Percentiles rank a stretch among this genome's conserved stretches.
Conservation (phyloP, 2,113 vertebrate species). For the Lepisosteus osseus region DNA sequence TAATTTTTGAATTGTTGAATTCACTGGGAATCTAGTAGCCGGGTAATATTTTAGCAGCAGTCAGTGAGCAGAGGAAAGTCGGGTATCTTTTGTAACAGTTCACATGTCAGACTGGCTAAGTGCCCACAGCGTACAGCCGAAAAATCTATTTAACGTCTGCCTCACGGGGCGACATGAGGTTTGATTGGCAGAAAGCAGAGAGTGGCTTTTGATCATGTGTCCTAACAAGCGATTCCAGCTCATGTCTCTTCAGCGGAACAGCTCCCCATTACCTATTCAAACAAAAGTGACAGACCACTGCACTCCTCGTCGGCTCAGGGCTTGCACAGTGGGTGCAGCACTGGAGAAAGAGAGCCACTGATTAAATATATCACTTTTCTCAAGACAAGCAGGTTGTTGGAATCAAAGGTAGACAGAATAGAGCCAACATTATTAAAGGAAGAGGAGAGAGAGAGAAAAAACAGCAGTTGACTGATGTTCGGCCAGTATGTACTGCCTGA, state of each 20-base stretch:
- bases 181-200: conserved; percentile 94
- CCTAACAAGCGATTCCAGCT: conserved; percentile 97
- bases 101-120: conserved; percentile 87
- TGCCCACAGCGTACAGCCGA: conserved; percentile 74
- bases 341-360: conserved; percentile 69
- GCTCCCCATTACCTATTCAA: conserved; percentile 95
- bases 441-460: conserved; percentile 56
- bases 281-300: conserved; percentile 92
- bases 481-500: conserved; percentile 74
- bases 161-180: conserved; percentile 86
- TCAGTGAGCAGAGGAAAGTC: conserved; percentile 67
- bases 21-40: conserved; percentile 2
- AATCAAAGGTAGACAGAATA: conserved; percentile 79
- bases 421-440: conserved; percentile 78
- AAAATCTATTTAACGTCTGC: conserved; percentile 94
- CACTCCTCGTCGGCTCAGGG: conserved; percentile 76
- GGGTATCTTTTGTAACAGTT: conserved; percentile 82
- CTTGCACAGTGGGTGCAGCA: conserved; percentile 71
- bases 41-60: conserved; percentile 69
- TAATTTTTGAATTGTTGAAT: no score
- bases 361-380: conserved; percentile 79
- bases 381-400: conserved; percentile 79
- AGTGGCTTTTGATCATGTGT: conserved; percentile 94
- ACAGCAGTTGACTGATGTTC: conserved; percentile 80
- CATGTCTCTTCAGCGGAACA: conserved; percentile 87